A percentile compares a stretch with the other conserved stretches of the same genome.
These are phyloP conservation scores for Melieria omissa DNA, from an alignment of 2,888 invertebrate species.

Conservation along the genomic window DNA sequence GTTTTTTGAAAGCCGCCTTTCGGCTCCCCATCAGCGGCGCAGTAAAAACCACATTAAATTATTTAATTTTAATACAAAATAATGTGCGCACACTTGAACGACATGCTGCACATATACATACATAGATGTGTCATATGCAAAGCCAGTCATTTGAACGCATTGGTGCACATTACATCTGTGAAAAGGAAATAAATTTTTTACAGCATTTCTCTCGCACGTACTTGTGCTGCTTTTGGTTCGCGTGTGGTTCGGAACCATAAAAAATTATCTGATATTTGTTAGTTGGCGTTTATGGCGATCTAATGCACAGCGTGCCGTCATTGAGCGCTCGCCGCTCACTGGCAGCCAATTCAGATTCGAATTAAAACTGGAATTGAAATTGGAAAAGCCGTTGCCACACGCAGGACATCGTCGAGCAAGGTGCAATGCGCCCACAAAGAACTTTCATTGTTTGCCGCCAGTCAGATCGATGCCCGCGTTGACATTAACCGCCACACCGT, in stretches of 20 bases:
- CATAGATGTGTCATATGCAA: constrained; percentile 6
- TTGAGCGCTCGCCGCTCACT: constrained; percentile 15
- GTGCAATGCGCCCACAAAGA: too few relatives aligned
- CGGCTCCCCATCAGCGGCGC: too few relatives aligned
- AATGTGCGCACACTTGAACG: neutral
- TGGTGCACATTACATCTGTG: neutral
- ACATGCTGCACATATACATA: constrained; percentile 2
- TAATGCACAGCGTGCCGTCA: neutral
- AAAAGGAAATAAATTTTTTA: constrained; percentile 12
- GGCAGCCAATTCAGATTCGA: constrained; percentile 16
- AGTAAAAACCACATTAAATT: neutral
- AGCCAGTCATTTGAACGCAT: neutral
- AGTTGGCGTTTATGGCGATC: neutral
- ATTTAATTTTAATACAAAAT: constrained; percentile 1
- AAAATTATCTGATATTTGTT: neutral
- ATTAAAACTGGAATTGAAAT: constrained; percentile 16
- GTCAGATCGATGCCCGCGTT: constrained; percentile 4
- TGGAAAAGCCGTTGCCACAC: too few relatives aligned
- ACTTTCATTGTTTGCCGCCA: neutral
- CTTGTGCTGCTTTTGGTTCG: neutral
- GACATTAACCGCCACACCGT: neutral
- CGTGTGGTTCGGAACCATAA: neutral
- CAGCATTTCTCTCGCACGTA: neutral
- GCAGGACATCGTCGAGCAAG: too few relatives aligned
- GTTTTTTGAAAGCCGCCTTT: too few relatives aligned